phyloP scores from a whole-genome alignment of 2,888 invertebrate species.

The Luperina testacea region DNA sequence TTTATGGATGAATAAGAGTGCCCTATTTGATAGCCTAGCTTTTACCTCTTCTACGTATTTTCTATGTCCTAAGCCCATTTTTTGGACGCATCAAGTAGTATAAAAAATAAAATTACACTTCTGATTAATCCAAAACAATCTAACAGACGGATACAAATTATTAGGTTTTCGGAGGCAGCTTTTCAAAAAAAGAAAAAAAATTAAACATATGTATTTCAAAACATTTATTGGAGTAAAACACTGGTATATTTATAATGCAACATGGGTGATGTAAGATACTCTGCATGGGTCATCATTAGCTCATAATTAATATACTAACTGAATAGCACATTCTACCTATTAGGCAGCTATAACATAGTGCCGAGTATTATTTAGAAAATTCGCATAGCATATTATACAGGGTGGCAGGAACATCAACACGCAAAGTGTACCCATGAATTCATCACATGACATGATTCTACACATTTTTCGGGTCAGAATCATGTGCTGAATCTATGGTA shows the following conservation, averaged over 20 bases:
- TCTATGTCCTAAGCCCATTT: neutral
- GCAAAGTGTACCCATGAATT: too few species aligned
- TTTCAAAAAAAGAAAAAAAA: neutral
- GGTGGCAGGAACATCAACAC: too few species aligned
- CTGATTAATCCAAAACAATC: neutral
- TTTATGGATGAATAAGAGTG: neutral
- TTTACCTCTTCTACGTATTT: neutral
- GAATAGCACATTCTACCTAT: neutral
- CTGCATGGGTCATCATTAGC: too few species aligned
- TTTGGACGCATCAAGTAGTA: neutral
- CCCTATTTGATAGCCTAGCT: neutral
- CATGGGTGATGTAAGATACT: neutral
- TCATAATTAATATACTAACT: neutral
- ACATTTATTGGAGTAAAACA: neutral
- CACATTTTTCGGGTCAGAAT: neutral
- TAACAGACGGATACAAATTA: neutral
- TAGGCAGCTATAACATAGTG: neutral
- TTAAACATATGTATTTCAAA: neutral
- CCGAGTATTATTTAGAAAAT: too few species aligned
- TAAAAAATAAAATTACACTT: neutral
- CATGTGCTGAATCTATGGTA: neutral
- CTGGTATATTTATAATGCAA: slow-evolving; percentile 10
- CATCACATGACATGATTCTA: too few species aligned
- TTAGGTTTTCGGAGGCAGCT: neutral
- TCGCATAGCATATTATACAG: neutral